A percentile compares a stretch with the other conserved stretches of the same genome.
Conservation (phyloP, 1,140 invertebrate genomes). For the Pseudomyrmex dendroicus region DNA sequence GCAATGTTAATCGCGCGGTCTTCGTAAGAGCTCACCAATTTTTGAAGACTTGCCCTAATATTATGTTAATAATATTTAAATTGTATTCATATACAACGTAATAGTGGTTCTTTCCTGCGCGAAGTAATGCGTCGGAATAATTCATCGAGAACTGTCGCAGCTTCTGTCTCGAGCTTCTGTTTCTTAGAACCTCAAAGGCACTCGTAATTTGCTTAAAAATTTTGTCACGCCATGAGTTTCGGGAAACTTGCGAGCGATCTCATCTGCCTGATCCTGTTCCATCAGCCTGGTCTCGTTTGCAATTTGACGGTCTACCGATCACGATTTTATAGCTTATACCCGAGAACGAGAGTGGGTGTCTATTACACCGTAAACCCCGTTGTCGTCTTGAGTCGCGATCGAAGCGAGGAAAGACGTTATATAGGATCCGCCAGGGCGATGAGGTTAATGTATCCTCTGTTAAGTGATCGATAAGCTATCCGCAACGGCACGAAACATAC, state of each 20-base stretch:
- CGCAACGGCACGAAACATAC: constrained; percentile 7
- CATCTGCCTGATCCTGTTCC: constrained; percentile 25
- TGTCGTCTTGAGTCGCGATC: constrained; percentile 5
- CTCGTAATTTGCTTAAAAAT: constrained; percentile 38
- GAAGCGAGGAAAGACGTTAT: constrained; percentile 2
- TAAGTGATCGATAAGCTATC: constrained; percentile 55
- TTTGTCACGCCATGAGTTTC: constrained; percentile 28
- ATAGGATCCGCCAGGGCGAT: constrained; percentile 7
- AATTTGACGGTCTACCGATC: constrained; percentile 53
- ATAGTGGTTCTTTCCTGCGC: background rate
- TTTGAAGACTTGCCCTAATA: background rate
- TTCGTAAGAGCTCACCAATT: background rate
- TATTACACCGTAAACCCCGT: constrained; percentile 25
- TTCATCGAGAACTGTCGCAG: background rate
- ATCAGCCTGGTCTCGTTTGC: constrained; percentile 13
- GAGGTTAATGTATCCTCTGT: background rate
- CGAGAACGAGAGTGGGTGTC: background rate
- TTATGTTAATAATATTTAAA: constrained; percentile 44
- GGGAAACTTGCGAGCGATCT: constrained; percentile 22
- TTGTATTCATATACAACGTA: background rate
- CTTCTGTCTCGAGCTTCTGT: background rate
- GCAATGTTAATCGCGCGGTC: background rate
- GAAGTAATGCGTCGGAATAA: constrained; percentile 15
- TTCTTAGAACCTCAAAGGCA: constrained; percentile 18
- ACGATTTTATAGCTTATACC: constrained; percentile 28